Evolutionary conservation across 2,888 invertebrate genomes (phyloP).

Genomic region (Lomographa bimaculata): DNA sequence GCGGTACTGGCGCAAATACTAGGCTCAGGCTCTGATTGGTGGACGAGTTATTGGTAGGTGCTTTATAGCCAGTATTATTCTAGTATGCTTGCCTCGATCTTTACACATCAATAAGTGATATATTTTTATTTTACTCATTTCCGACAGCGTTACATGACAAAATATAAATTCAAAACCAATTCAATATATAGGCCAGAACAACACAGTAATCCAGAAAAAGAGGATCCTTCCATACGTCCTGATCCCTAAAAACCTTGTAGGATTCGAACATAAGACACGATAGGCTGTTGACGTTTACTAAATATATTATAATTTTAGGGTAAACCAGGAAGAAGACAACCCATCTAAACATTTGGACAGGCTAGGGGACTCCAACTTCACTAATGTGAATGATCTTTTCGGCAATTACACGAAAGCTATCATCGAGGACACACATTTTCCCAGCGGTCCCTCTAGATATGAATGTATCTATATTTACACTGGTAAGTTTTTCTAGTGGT

Average conservation of each 20-base stretch:
- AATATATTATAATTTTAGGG: constrained; percentile 76
- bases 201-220: too few species aligned
- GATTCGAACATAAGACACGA: too few species aligned
- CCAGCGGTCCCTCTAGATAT: constrained; percentile 54
- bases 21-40: constrained; percentile 90
- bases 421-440: constrained; percentile 46
- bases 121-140: too few species aligned
- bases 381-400: constrained; percentile 31
- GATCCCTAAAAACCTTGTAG: too few species aligned
- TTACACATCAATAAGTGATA: too few species aligned
- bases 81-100: too few species aligned
- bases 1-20: constrained; percentile 87
- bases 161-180: too few species aligned
- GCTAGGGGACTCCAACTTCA: constrained; percentile 28
- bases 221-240: too few species aligned
- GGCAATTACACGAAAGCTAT: constrained; percentile 41
- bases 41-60: constrained; percentile 89
- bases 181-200: too few species aligned
- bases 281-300: too few species aligned
- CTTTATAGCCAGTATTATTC: too few species aligned
- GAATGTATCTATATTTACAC: constrained; percentile 77
- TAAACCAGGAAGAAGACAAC: constrained; percentile 78
- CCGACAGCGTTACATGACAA: too few species aligned
- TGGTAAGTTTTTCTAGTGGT: constrained; percentile 45
- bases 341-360: constrained; percentile 34